Conservation (phyloP, 2,888 invertebrate species). For the Hylaea fasciaria region DNA sequence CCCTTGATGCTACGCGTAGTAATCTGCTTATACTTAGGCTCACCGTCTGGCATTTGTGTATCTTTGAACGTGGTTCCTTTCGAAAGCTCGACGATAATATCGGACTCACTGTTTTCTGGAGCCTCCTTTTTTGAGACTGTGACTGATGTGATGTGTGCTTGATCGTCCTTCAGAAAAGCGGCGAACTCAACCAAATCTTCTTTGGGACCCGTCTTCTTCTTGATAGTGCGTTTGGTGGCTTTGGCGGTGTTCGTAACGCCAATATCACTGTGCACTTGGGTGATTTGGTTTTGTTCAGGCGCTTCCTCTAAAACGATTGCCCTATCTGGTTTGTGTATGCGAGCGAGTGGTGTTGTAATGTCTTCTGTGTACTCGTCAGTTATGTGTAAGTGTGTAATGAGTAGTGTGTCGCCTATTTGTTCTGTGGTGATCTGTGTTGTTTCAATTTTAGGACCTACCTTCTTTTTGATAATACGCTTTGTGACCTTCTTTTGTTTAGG, state of each 20-base stretch:
- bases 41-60: background rate
- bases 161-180: too few relatives aligned
- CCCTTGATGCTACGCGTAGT: background rate
- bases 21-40: background rate
- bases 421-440: constrained; percentile 56
- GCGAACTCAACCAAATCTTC: too few relatives aligned
- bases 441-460: constrained; percentile 58
- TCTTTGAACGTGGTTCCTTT: background rate
- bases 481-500: constrained; percentile 50
- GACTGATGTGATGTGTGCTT: too few relatives aligned
- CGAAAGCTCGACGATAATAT: background rate
- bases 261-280: background rate
- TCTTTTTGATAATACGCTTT: constrained; percentile 47
- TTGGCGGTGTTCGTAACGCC: background rate
- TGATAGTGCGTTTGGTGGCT: background rate
- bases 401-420: constrained; percentile 49
- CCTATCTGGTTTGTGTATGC: background rate
- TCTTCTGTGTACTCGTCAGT: background rate
- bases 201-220: background rate
- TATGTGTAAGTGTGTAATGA: constrained; percentile 43
- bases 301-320: background rate
- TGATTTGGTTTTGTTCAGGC: background rate
- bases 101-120: background rate
- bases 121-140: too few relatives aligned
- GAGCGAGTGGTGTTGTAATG: background rate